Conservation (phyloP, 2,888 invertebrate species). For the Plusia festucae region DNA sequence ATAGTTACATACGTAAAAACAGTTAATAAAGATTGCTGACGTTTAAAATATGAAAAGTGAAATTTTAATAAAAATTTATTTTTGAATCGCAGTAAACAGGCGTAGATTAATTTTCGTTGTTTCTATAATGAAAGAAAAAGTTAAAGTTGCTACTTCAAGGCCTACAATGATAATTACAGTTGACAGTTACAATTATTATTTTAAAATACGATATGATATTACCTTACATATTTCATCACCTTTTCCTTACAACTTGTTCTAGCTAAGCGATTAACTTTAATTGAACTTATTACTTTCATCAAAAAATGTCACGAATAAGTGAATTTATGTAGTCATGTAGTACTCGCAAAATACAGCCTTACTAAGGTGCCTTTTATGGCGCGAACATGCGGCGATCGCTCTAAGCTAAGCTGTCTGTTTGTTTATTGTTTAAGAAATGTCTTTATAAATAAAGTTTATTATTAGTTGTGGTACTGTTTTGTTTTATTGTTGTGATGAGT, state of each 20-base stretch:
- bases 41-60: too few species aligned
- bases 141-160: too few species aligned
- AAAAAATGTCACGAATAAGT: slow-evolving; percentile 28
- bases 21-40: too few species aligned
- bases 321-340: slow-evolving; percentile 38
- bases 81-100: too few species aligned
- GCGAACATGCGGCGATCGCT: slow-evolving; percentile 17
- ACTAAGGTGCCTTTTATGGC: slow-evolving; percentile 25
- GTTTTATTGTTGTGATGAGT: neutral
- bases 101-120: too few species aligned
- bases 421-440: slow-evolving; percentile 36
- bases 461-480: slow-evolving; percentile 6
- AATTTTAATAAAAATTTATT: too few species aligned
- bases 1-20: too few species aligned
- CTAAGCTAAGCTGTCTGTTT: slow-evolving; percentile 30
- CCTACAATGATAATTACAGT: too few species aligned
- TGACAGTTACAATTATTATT: too few species aligned
- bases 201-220: too few species aligned
- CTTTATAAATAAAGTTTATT: slow-evolving; percentile 17
- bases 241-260: slow-evolving; percentile 11
- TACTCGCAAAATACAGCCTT: slow-evolving; percentile 30
- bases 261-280: slow-evolving; percentile 11
- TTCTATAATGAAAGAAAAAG: too few species aligned
- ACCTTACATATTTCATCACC: too few species aligned
- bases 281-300: slow-evolving; percentile 26